phyloP scores from a whole-genome alignment of 2,797 vertebrate species.

The Hydrocynus forskahlii region DNA sequence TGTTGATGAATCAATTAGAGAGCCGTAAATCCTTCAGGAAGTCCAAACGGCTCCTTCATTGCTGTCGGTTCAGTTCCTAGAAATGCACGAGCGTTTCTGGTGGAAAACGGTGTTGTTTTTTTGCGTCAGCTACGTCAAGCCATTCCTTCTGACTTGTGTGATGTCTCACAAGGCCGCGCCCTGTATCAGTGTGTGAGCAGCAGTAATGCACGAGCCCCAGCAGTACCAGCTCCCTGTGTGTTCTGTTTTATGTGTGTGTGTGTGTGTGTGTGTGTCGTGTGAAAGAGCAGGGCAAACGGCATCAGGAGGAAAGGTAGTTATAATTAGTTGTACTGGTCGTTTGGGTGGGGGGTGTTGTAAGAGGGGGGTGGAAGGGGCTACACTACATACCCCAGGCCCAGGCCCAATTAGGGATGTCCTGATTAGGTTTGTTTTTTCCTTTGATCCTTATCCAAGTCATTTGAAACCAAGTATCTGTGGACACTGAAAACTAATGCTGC shows the following conservation, averaged over 20 bases:
- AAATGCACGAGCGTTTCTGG: conserved; percentile 3
- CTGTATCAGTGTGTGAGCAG: neutral
- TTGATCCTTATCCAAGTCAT: neutral
- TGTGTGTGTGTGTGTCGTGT: conserved; percentile 36
- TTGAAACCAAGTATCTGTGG: neutral
- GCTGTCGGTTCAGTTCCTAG: conserved; percentile 12
- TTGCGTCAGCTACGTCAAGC: conserved; percentile 1
- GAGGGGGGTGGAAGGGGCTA: no score
- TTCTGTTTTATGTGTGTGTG: no score
- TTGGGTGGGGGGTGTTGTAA: no score
- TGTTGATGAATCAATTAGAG: conserved; percentile 11
- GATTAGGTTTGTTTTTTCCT: neutral
- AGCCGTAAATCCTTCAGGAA: conserved; percentile 29
- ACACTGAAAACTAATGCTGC: neutral
- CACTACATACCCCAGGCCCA: neutral
- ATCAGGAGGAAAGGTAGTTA: conserved; percentile 11
- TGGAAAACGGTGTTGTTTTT: neutral
- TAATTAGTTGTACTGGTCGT: no score
- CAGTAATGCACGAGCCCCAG: conserved; percentile 26
- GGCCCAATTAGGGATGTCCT: neutral
- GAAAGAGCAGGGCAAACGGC: conserved; percentile 64
- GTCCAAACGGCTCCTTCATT: conserved; percentile 17
- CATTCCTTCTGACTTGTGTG: neutral
- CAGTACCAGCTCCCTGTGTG: neutral
- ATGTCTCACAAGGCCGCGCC: neutral